Evolutionary conservation across 1,140 invertebrate genomes (phyloP), one percentile per base, ranked within the genome.

Genomic region (Ceratosolen fusciceps): DNA sequence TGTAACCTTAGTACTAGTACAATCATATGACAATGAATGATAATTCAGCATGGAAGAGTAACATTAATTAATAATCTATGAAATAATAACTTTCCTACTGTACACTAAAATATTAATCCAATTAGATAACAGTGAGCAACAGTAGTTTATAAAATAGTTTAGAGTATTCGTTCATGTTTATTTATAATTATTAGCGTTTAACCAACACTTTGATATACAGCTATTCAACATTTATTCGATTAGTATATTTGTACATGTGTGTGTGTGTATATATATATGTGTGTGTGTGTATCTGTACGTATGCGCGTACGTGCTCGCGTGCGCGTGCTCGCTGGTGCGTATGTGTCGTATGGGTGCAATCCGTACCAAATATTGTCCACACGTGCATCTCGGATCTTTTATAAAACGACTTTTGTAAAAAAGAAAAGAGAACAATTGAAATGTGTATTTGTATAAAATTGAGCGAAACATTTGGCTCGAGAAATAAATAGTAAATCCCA

Each of bases 401-500:
- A 56, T 21, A 21, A 7, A 56, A 56, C 54, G n/a, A 56, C n/a
- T 19, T 67, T 67, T 39, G 39, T 31, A 7, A 54, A 52, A 7
- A 47, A 52, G 24, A 31, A 71, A 52, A 14, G 49, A 31, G 26
- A 29, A 31, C 14, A 60, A 29, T 60, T 5, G 2, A 7, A 60
- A 1, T n/a, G n/a, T n/a, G 8, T 60, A 29, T 19, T 16, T 26
- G 37, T 43, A 68, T 24, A 68, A 67, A 26, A n/a, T n/a, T n/a
- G n/a, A n/a, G n/a, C 19, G 37, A 58, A 58, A 74, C 7, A 4
- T 54, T 34, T 34, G n/a, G 37, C 16, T 72, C 14, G 24, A 34
- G n/a, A 16, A 9, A n/a, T 76, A n/a, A 49, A 58, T 52, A 49
- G 62, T 74, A 58, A 79, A 79, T 74, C 71, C 78, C 78, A 79